phyloP scores from a whole-genome alignment of 92 coral and sea anemone species.

The Porites divaricata region DNA sequence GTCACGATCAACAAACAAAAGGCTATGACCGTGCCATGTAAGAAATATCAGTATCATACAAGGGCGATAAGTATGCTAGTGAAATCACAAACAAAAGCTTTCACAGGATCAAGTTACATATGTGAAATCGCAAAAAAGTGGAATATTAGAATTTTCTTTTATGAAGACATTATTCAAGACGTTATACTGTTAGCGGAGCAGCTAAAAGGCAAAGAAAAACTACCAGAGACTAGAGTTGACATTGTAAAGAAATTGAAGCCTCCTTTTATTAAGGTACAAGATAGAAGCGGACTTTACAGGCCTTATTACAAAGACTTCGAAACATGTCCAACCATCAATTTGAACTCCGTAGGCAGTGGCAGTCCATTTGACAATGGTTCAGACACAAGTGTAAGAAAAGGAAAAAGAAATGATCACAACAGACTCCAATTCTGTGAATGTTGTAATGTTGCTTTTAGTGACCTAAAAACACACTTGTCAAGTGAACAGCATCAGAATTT shows the following conservation, averaged over 20 bases:
- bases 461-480: conserved; percentile 1
- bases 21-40: neutral
- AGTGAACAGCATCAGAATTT: conserved; percentile 11
- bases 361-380: neutral
- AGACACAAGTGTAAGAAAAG: neutral
- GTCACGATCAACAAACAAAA: neutral
- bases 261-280: conserved; percentile 28
- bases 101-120: neutral
- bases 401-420: neutral
- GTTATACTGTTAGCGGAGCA: neutral
- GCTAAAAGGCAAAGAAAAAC: neutral
- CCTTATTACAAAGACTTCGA: conserved; percentile 20
- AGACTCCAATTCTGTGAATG: too few relatives aligned
- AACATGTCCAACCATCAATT: conserved; percentile 1
- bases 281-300: conserved; percentile 21
- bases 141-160: neutral
- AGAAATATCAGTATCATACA: neutral
- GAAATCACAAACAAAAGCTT: neutral
- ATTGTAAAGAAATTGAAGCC: neutral
- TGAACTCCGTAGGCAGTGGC: neutral
- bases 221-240: neutral
- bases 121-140: conserved; percentile 1
- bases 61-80: conserved; percentile 1
- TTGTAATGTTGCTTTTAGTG: too few relatives aligned
- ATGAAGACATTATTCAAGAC: neutral